phyloP scores from a whole-genome alignment of 23 tunicate species.

The Botrylloides violaceus region DNA sequence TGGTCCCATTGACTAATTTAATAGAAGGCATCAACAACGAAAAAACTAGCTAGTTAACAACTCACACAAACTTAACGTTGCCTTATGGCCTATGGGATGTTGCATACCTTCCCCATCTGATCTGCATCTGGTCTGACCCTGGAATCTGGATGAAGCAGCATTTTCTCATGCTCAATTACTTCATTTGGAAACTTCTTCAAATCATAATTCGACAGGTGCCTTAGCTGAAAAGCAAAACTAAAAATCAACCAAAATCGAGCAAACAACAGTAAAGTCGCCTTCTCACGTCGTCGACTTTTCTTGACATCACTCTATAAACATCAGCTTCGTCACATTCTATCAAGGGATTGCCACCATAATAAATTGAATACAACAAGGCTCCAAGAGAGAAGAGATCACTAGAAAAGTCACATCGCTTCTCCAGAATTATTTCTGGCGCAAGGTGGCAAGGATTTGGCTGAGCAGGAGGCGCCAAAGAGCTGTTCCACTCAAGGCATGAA shows the following conservation, averaged over 20 bases:
- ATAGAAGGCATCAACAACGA: too few relatives aligned
- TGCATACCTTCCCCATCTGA: constrained; percentile 77
- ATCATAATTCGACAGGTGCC: constrained; percentile 30
- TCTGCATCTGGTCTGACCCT: constrained; percentile 78
- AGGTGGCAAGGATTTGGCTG: constrained; percentile 66
- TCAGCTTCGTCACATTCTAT: constrained; percentile 30
- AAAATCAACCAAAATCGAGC: neutral
- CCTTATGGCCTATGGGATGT: too few relatives aligned
- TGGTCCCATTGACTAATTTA: too few relatives aligned
- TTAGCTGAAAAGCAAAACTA: constrained; percentile 32
- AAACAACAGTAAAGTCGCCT: too few relatives aligned
- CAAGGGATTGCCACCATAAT: constrained; percentile 56
- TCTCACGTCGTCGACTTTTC: constrained; percentile 46
- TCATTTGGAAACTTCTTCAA: constrained; percentile 73
- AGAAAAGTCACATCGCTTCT: constrained; percentile 50
- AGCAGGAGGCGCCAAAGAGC: constrained; percentile 48
- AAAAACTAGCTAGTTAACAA: too few relatives aligned
- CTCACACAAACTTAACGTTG: too few relatives aligned
- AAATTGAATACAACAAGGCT: constrained; percentile 63
- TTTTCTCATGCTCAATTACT: constrained; percentile 74
- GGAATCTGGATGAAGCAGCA: constrained; percentile 81
- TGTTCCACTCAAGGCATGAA: constrained; percentile 67
- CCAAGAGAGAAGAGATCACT: constrained; percentile 91
- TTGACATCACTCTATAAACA: constrained; percentile 52
- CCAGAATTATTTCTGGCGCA: constrained; percentile 80